Percentiles rank a stretch among this genome's conserved stretches.
Conservation (phyloP, 2,797 vertebrate species). For the Lacerta bilineata region DNA sequence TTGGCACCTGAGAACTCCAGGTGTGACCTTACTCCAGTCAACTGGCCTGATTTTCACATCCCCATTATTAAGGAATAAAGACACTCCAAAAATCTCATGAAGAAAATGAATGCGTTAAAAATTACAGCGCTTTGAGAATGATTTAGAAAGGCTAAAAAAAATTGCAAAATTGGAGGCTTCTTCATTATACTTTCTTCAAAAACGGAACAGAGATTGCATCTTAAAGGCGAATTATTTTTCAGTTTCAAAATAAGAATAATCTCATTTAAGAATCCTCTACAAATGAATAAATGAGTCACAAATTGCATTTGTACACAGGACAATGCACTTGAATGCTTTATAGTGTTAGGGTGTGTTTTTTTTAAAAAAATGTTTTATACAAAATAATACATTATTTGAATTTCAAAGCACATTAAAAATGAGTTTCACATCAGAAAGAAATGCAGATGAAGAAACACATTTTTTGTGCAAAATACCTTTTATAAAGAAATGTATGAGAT, state of each 20-base stretch:
- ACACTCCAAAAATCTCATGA: neutral
- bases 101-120: slow-evolving; percentile 16
- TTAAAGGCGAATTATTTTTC: slow-evolving; percentile 15
- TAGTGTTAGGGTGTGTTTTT: neutral
- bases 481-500: neutral
- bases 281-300: neutral
- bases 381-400: neutral
- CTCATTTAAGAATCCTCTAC: slow-evolving; percentile 10
- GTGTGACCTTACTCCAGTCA: neutral
- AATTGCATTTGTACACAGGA: neutral
- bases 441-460: neutral
- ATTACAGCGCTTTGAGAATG: neutral
- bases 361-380: neutral
- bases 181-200: slow-evolving; percentile 1
- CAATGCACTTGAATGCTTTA: neutral
- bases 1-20: slow-evolving; percentile 16
- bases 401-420: neutral
- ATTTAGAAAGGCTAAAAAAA: neutral
- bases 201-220: neutral
- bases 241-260: slow-evolving; percentile 12
- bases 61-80: slow-evolving; percentile 19
- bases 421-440: neutral
- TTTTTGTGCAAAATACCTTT: neutral
- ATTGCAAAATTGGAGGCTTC: neutral
- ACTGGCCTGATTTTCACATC: neutral